Conservation (phyloP, 2,113 vertebrate species). For the Eudyptes chrysolophus region DNA sequence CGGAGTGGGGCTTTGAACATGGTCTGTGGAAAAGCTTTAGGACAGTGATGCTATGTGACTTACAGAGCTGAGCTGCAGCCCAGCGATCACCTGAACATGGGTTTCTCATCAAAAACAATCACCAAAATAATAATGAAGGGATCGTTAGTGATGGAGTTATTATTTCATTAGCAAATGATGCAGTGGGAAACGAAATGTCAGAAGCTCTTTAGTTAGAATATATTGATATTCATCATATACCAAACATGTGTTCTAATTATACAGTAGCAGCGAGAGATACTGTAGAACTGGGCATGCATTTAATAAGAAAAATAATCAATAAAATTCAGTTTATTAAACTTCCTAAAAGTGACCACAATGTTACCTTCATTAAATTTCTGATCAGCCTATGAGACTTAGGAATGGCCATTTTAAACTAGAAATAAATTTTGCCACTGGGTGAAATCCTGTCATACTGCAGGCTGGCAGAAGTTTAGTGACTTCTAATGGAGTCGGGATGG, state of each 20-base stretch:
- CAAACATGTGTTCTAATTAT: background rate
- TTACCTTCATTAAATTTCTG: background rate
- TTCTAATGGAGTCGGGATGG: fast-evolving
- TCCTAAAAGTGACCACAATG: background rate
- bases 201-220: background rate
- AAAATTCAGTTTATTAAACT: background rate
- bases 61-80: background rate
- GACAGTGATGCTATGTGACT: background rate
- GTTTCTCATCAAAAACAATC: background rate
- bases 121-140: no score
- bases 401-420: background rate
- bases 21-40: background rate
- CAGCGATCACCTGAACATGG: background rate
- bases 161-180: background rate
- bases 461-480: no score
- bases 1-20: no score
- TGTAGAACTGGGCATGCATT: background rate
- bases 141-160: no score
- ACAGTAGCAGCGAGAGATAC: background rate
- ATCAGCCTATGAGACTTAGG: background rate
- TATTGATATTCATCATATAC: background rate
- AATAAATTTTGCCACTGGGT: background rate
- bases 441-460: background rate
- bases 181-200: background rate
- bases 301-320: background rate